Base-by-base conservation (phyloP, 2,888 invertebrate genomes). In the Eristalinus sepulchralis region DNA sequence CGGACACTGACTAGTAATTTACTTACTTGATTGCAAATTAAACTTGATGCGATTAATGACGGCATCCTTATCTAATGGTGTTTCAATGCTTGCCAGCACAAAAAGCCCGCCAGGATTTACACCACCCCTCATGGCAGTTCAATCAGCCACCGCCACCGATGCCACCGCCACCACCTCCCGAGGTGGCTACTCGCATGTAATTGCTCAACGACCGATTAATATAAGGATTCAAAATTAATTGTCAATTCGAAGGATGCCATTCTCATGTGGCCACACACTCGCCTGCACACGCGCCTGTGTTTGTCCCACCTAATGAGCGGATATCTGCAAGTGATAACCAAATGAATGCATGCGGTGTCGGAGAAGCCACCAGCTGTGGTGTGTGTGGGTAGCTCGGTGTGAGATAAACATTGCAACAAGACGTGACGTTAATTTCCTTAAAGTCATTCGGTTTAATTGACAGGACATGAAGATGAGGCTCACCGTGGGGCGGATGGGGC, bases 181-280 rank as follows among this genome's bases (percentile, higher is more conserved):
- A 39, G 70, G 55, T 24, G 57, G 24, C 33, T 63, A 67, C 83
- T 83, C 63, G 24, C 76, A 77, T 67, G 76, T 84, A 86, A 86
- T 86, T 83, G 86, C 86, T 79, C 78, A 86, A 82, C 73, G 86
- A 79, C 86, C 86, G 86, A 83, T 86, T 83, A 86, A 83, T 86
- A 79, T 71, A 86, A 83, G 75, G 83, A 68, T 66, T 77, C 78
- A 66, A 83, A 86, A 86, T 86, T 86, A 86, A 86, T 86, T 78
- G 86, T 86, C 83, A 86, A 86, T 86, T 83, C 75, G 75, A 77
- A 63, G 83, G 64, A 68, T 73, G 63, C 64, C 24, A 78, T 64
- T 73, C 70, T 70, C 73, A 13, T 71, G 55, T 73, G 53, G 47
- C 47, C 47, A 47, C 47, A 47, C 17, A 8, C 17, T 17, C 57